Conservation (phyloP, 2,888 invertebrate species). For the Reticulitermes lucifugus region DNA sequence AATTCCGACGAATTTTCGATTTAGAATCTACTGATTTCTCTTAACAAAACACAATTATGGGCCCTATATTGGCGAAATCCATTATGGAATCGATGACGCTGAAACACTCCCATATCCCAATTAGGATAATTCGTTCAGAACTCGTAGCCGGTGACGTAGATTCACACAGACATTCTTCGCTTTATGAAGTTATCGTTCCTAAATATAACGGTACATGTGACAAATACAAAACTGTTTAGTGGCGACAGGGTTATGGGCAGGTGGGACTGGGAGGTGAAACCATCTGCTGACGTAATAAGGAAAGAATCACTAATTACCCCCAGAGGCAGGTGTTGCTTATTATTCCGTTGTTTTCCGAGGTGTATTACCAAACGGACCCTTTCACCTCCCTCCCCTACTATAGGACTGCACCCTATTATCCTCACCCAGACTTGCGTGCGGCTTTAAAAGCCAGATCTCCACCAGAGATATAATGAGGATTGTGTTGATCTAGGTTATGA, state of each 20-base stretch:
- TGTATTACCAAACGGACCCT: background rate
- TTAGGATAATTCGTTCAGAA: too few relatives aligned
- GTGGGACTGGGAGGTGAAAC: background rate
- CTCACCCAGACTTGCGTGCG: background rate
- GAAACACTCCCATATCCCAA: too few relatives aligned
- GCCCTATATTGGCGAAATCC: too few relatives aligned
- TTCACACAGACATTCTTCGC: too few relatives aligned
- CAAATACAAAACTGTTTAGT: too few relatives aligned
- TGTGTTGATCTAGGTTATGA: slow-evolving; percentile 26
- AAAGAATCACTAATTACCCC: background rate
- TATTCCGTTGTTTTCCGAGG: slow-evolving; percentile 2
- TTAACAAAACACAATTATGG: too few relatives aligned
- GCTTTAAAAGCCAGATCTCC: background rate
- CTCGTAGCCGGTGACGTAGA: too few relatives aligned
- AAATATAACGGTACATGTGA: too few relatives aligned
- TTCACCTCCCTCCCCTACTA: background rate
- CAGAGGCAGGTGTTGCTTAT: slow-evolving; percentile 26
- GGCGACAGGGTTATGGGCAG: background rate
- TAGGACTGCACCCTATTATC: background rate
- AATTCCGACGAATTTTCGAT: too few relatives aligned
- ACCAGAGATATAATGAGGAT: slow-evolving; percentile 8
- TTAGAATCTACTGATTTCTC: too few relatives aligned
- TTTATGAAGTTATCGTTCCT: too few relatives aligned
- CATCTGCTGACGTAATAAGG: slow-evolving; percentile 26
- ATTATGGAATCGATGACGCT: too few relatives aligned